Base-by-base conservation (phyloP, 2,113 vertebrate species). In the Theristicus caerulescens region DNA sequence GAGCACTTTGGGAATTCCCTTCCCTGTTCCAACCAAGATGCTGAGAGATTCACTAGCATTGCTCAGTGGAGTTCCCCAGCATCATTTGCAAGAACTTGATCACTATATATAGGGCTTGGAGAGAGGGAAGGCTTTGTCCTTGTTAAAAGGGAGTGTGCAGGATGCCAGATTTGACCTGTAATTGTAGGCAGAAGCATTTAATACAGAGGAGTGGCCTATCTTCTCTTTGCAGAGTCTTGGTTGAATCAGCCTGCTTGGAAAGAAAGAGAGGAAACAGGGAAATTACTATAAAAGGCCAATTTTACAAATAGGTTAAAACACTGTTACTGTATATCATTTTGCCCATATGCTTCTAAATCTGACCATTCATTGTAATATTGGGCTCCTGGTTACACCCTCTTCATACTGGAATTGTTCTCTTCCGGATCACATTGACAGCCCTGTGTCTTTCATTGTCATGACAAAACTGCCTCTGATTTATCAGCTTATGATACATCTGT, bases 31-130 rank as follows among this genome's bases (percentile, higher is more conserved):
- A 93, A 83, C 12, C 15, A 71, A 38, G 82, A 96, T 86, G 84
- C 59, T 94, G n/a, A 95, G 69, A 92, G 51, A 66, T 77, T 93
- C 91, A 93, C n/a, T 51, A 65, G 82, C 59, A 69, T 95, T 97
- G 89, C 91, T 91, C 84, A 97, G 71, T 66, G 91, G 95, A 96
- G 93, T 95, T 97, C 95, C 90, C 93, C 97, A 90, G 85, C 89
- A 96, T 90, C 86, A 83, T 59, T 70, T 0, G 2, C 74, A 74
- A 95, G 66, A 90, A 93, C 42, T 73, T 54, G 11, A 40, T 77
- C 24, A 22, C 93, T 94, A 90, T 71, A 80, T 90, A 74, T 76
- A 92, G 82, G 46, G 20, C 51, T 70, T n/a, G 77, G 77, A 87
- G 26, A 86, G 65, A 92, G 47, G 20, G 57, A 90, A 90, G 34